Evolutionary conservation across 2,797 vertebrate genomes (phyloP).

Genomic region (Mormyrus hasselquistii): DNA sequence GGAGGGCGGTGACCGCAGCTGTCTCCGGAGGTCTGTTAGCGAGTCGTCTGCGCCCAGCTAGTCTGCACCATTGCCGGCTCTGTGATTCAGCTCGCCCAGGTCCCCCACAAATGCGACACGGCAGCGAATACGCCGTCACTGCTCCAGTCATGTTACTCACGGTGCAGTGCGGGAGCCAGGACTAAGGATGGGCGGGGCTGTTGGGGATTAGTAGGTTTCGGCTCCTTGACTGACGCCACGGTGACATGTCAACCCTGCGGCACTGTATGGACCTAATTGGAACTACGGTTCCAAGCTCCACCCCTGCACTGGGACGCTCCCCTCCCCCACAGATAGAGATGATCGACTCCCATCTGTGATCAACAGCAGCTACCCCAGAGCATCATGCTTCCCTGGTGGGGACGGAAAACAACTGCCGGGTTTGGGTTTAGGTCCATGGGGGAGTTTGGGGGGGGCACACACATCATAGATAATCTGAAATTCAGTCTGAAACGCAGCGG

Average conservation of each 20-base stretch:
- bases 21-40: constrained; percentile 46
- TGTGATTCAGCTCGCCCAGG: constrained; percentile 54
- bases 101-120: background rate
- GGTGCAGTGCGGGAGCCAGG: background rate
- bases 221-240: constrained; percentile 35
- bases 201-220: constrained; percentile 40
- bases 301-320: background rate
- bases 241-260: constrained; percentile 28
- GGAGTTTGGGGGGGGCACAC: background rate
- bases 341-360: background rate
- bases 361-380: background rate
- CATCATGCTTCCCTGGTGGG: background rate
- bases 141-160: background rate
- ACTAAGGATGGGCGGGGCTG: background rate
- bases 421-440: background rate
- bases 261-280: background rate
- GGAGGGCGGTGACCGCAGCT: constrained; percentile 67
- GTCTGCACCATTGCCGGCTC: constrained; percentile 55
- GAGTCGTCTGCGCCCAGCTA: constrained; percentile 48
- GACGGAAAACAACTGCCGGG: background rate
- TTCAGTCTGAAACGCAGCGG: background rate
- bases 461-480: background rate
- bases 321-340: background rate
- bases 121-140: background rate
- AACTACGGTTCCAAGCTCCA: background rate